These are phyloP conservation scores for Ichneumoninae sp. DNA, from an alignment of 2,888 invertebrate genomes.

Conservation along the genomic window DNA sequence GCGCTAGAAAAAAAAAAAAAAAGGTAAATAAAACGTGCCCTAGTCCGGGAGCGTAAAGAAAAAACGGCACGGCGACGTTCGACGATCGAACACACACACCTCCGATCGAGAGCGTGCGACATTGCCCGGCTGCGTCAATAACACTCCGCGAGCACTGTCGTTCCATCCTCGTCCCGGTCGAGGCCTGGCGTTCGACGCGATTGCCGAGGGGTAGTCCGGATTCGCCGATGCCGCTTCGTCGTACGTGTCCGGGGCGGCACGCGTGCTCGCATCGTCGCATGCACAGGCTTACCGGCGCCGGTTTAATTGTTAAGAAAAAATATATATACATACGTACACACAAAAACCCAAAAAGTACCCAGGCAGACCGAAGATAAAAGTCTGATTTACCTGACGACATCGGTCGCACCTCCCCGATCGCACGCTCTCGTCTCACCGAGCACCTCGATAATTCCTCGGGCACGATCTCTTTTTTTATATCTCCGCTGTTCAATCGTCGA, in stretches of 20 bases:
- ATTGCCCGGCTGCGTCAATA: background rate
- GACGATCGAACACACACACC: background rate
- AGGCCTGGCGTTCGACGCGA: slow-evolving; percentile 1
- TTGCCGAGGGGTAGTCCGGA: background rate
- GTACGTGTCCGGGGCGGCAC: background rate
- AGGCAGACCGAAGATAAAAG: slow-evolving; percentile 19
- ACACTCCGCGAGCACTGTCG: background rate
- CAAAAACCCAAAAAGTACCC: slow-evolving; percentile 6
- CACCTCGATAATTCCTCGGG: slow-evolving; percentile 20
- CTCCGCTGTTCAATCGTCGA: slow-evolving; percentile 20
- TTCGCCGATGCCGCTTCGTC: background rate
- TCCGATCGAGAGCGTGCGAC: background rate
- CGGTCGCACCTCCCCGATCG: slow-evolving; percentile 54
- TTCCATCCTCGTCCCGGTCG: slow-evolving; percentile 15
- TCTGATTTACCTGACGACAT: slow-evolving; percentile 71
- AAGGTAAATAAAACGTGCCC: background rate
- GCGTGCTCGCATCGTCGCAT: background rate
- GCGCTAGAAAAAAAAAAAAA: background rate
- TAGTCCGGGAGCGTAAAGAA: background rate
- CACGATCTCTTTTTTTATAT: background rate
- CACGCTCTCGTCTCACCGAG: slow-evolving; percentile 15
- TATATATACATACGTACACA: background rate
- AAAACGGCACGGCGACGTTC: slow-evolving; percentile 3
- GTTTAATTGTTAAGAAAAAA: background rate
- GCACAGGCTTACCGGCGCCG: background rate